Percentiles rank a stretch among this genome's conserved stretches.
phyloP scores from a whole-genome alignment of 2,797 vertebrate species.

The Podargus strigoides region DNA sequence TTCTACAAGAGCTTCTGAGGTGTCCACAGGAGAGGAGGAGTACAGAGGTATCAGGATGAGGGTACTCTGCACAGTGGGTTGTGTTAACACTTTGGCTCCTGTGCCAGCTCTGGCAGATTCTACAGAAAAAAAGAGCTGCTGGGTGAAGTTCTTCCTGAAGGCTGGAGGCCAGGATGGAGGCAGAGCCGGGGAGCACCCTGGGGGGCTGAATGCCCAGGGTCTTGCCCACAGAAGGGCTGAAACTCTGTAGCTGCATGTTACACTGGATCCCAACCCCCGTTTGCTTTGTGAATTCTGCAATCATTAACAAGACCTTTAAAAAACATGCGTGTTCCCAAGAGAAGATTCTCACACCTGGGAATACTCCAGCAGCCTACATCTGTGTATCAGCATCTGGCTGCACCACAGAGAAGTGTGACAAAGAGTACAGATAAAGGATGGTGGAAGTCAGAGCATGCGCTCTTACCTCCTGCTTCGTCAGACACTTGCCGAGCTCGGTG shows the following conservation, averaged over 20 bases:
- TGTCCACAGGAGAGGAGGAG: not conserved
- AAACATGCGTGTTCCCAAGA: accelerated
- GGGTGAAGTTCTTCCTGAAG: not conserved
- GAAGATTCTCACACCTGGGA: not conserved
- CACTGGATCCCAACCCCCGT: not conserved
- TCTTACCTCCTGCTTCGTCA: conserved; percentile 89
- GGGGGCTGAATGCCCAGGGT: not conserved
- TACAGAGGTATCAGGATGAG: not conserved
- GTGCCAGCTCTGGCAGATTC: not conserved
- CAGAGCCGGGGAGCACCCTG: not conserved
- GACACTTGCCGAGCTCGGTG: conserved; percentile 90
- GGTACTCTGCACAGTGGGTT: too few relatives aligned
- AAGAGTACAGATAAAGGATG: not conserved
- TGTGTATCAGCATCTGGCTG: not conserved
- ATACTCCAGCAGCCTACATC: not conserved
- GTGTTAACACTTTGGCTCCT: not conserved
- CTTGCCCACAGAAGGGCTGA: not conserved
- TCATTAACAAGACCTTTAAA: not conserved
- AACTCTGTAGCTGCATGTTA: not conserved
- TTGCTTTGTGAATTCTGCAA: not conserved
- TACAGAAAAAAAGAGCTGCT: not conserved
- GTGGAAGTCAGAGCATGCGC: not conserved
- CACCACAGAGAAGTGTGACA: not conserved
- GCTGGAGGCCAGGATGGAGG: not conserved
- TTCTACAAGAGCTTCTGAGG: not conserved